These are phyloP conservation scores for Euzophera pinguis DNA, from an alignment of 2,888 invertebrate genomes.

Conservation along the genomic window DNA sequence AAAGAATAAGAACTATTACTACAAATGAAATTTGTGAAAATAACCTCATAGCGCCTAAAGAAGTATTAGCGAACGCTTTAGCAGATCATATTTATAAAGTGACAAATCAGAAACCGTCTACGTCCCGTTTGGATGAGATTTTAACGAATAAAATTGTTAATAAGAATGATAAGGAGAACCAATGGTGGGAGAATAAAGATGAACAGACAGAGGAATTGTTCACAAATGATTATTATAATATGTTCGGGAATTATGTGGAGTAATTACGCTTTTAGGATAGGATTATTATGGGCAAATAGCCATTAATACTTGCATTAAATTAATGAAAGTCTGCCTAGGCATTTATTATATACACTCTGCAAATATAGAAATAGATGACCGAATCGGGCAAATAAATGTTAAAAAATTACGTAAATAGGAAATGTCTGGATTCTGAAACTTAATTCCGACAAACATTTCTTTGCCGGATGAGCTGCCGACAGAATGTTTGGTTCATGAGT, in stretches of 20 bases:
- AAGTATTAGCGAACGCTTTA: slow-evolving; percentile 65
- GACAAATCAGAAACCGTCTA: slow-evolving; percentile 74
- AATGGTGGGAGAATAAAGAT: background rate
- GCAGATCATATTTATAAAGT: slow-evolving; percentile 76
- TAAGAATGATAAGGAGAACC: slow-evolving; percentile 27
- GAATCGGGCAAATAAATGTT: too few relatives aligned
- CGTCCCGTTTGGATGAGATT: slow-evolving; percentile 68
- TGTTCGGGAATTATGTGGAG: slow-evolving; percentile 1
- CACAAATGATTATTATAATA: background rate
- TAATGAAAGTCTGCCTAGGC: too few relatives aligned
- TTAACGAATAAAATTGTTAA: slow-evolving; percentile 67
- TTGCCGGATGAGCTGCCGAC: too few relatives aligned
- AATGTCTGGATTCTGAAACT: too few relatives aligned
- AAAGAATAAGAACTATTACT: slow-evolving; percentile 60
- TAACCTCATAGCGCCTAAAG: slow-evolving; percentile 67
- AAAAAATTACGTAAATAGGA: too few relatives aligned
- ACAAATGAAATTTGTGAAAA: slow-evolving; percentile 56
- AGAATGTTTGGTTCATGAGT: too few relatives aligned
- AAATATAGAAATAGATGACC: too few relatives aligned
- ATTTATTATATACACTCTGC: too few relatives aligned
- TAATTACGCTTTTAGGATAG: background rate
- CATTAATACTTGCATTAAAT: too few relatives aligned
- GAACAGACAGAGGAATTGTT: background rate
- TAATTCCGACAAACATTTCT: too few relatives aligned
- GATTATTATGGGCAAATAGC: too few relatives aligned